Evolutionary conservation across 53 echinoderm and acorn worm species (phyloP).

Genomic region (Temnopleurus reevesii): DNA sequence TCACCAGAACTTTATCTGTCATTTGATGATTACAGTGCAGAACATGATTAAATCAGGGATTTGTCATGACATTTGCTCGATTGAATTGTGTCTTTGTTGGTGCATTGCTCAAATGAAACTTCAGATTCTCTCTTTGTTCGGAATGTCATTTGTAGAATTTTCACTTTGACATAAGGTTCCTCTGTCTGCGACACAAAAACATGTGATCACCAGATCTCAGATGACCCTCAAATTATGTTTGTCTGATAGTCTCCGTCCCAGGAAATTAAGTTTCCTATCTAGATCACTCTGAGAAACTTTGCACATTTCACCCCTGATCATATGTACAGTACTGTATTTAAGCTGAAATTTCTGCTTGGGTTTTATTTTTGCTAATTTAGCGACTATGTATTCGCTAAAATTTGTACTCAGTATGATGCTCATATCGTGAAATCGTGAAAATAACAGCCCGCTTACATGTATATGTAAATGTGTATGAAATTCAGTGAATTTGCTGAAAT

Average conservation of each 20-base stretch:
- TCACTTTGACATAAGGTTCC: constrained; percentile 2
- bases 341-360: neutral
- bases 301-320: neutral
- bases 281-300: neutral
- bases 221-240: constrained; percentile 5
- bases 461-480: too few species aligned
- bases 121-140: neutral
- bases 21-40: neutral
- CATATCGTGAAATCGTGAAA: too few species aligned
- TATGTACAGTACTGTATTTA: neutral
- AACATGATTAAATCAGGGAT: neutral
- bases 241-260: neutral
- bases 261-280: neutral
- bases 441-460: too few species aligned
- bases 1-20: neutral
- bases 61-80: neutral
- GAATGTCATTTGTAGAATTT: neutral
- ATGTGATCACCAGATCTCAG: constrained; percentile 4
- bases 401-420: too few species aligned
- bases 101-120: too few species aligned
- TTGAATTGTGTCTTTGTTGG: neutral
- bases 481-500: neutral
- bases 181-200: neutral
- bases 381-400: too few species aligned
- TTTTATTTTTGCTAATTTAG: neutral